These are phyloP conservation scores for Cisticola juncidis DNA, from an alignment of 2,113 vertebrate genomes.

Conservation along the genomic window DNA sequence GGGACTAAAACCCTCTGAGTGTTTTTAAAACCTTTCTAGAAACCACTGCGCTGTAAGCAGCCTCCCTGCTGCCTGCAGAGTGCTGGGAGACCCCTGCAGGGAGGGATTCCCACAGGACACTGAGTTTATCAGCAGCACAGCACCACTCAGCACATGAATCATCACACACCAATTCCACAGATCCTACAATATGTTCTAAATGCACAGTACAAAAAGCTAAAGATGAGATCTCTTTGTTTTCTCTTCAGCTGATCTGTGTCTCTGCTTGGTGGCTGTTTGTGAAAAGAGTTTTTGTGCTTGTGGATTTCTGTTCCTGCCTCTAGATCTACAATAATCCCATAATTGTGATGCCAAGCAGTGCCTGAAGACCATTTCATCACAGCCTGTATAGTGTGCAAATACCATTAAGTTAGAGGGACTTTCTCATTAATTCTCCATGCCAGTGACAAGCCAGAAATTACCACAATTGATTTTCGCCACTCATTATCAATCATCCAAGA, in stretches of 20 bases:
- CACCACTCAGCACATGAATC: not conserved
- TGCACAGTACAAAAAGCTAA: not conserved
- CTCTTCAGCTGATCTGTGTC: not conserved
- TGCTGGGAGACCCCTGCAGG: not conserved
- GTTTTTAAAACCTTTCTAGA: not conserved
- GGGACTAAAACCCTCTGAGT: not conserved
- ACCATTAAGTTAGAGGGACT: slow-evolving; percentile 77
- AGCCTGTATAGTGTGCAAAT: slow-evolving; percentile 77
- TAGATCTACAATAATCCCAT: not conserved
- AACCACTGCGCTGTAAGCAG: not conserved
- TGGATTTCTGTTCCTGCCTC: not conserved
- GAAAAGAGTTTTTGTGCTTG: slow-evolving; percentile 9
- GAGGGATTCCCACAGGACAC: not conserved
- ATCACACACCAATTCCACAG: not conserved
- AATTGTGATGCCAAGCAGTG: slow-evolving; percentile 58
- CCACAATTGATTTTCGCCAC: slow-evolving; percentile 79
- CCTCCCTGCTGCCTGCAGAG: not conserved
- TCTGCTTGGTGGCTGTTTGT: not conserved
- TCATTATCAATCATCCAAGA: slow-evolving; percentile 79
- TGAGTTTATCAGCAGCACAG: not conserved
- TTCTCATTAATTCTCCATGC: slow-evolving; percentile 78
- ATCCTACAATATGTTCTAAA: not conserved
- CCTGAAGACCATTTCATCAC: slow-evolving; percentile 74
- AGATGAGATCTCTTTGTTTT: not conserved
- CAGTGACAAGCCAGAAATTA: slow-evolving; percentile 79